phyloP scores from a whole-genome alignment of 2,113 vertebrate genomes.

The Cyprinus carpio region DNA sequence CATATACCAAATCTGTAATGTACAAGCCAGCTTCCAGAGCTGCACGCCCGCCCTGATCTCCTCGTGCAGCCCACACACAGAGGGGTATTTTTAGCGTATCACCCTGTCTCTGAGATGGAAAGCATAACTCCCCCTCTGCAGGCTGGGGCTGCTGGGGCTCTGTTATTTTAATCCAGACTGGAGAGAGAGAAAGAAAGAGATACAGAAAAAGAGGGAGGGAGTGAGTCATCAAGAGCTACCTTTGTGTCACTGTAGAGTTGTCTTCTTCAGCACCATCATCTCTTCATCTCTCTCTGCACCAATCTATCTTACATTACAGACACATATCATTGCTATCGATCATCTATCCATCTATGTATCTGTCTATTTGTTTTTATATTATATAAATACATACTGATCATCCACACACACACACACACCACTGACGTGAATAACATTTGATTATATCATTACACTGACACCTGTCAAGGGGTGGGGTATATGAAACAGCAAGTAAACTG shows the following conservation, averaged over 20 bases:
- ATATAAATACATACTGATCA: no score
- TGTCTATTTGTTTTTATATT: not conserved
- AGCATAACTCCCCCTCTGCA: slow-evolving; percentile 74
- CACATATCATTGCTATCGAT: not conserved
- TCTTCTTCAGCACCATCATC: slow-evolving; percentile 61
- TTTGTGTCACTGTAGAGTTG: slow-evolving; percentile 71
- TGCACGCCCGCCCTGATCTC: slow-evolving; percentile 51
- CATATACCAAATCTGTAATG: slow-evolving; percentile 58
- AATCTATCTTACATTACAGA: not conserved
- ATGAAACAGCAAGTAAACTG: no score
- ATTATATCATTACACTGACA: no score
- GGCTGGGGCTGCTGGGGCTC: slow-evolving; percentile 73
- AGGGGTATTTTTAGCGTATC: slow-evolving; percentile 77
- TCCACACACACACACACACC: no score
- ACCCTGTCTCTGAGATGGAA: slow-evolving; percentile 75
- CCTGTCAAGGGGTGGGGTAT: no score
- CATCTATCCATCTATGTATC: slow-evolving; percentile 19
- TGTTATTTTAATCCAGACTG: slow-evolving; percentile 82
- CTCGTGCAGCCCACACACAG: slow-evolving; percentile 70
- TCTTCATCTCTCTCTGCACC: slow-evolving; percentile 57
- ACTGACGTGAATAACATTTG: no score
- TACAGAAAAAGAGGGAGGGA: slow-evolving; percentile 52
- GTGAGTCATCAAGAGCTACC: slow-evolving; percentile 78
- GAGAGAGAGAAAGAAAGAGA: slow-evolving; percentile 50
- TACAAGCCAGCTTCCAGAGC: slow-evolving; percentile 63